Base-by-base conservation (phyloP, 1,140 invertebrate species). In the Ceratoteleas bidentatus region DNA sequence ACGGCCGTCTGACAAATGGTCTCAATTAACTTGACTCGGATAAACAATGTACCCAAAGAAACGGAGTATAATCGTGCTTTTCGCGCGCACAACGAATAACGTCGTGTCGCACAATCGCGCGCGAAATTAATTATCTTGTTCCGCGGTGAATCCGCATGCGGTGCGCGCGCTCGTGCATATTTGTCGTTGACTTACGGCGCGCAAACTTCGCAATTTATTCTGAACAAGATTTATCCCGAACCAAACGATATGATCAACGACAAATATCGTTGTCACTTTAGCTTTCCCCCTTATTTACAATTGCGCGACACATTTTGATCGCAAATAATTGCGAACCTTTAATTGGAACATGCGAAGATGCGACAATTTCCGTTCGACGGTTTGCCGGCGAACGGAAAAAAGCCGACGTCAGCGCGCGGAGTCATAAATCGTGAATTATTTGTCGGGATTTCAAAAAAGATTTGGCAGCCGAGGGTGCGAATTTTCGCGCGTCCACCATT, bases 61-160 rank as follows among this genome's bases (percentile, higher is more conserved):
- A 61, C 52, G 40, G 54, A 81, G 84, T 84, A 82, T 89, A 87
- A 87, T 88, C 85, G 65, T 79, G 78, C 84, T 86, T 86, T 87
- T 87, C 84, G 85, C 87, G 83, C 86, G 84, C 85, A 83, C 85
- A 77, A 83, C 77, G 85, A 87, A 87, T 89, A 84, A 83, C 82
- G 54, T 53, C n/a, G 73, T 47, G 56, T 64, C 74, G 57, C 53
- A 47, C 36, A 61, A 47, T 60, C 47, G 52, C 66, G 62, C 72
- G 68, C 9, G 49, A 75, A 82, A 86, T 84, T 84, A 85, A 86
- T 86, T 82, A 78, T 77, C 83, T 81, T 84, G 83, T 75, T 78
- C 16, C 68, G 24, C 54, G 64, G 58, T 33, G 76, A 69, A 78
- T 75, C 60, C 54, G 69, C 58, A 56, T 64, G 69, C 64, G 68